Evolutionary conservation across 1,140 invertebrate species (phyloP).

Genomic region (Leptinotarsa texana): DNA sequence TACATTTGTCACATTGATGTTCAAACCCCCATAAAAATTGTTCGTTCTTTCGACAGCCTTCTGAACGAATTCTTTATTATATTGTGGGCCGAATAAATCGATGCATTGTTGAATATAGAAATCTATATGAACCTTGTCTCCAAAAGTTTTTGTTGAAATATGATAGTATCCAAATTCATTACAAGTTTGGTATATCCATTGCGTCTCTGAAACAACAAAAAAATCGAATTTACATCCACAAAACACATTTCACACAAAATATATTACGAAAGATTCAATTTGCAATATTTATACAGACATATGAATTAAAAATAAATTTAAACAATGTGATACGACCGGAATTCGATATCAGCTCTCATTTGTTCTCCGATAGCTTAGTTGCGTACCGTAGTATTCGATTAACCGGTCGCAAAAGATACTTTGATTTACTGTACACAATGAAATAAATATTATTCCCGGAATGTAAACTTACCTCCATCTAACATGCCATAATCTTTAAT

Average conservation of each 20-base stretch:
- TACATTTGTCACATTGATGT: slow-evolving; percentile 72
- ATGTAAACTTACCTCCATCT: slow-evolving; percentile 62
- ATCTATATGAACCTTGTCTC: slow-evolving; percentile 74
- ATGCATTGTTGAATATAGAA: slow-evolving; percentile 82
- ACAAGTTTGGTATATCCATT: slow-evolving; percentile 95
- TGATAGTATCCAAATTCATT: slow-evolving; percentile 95
- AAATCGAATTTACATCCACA: too few species aligned
- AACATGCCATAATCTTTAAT: slow-evolving; percentile 64
- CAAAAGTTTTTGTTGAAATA: slow-evolving; percentile 82
- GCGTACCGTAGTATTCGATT: too few species aligned
- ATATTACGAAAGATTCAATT: too few species aligned
- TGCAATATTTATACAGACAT: too few species aligned
- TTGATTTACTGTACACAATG: too few species aligned
- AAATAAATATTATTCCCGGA: too few species aligned
- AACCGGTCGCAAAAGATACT: too few species aligned
- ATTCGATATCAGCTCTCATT: too few species aligned
- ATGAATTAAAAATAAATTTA: too few species aligned
- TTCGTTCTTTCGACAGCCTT: slow-evolving; percentile 74
- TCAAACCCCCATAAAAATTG: slow-evolving; percentile 75
- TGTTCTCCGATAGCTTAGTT: too few species aligned
- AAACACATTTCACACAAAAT: too few species aligned
- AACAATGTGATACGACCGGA: too few species aligned
- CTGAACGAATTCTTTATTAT: slow-evolving; percentile 61
- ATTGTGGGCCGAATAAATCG: slow-evolving; percentile 77
- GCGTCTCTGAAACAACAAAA: slow-evolving; percentile 61